Evolutionary conservation across 2,113 vertebrate genomes (phyloP).

Genomic region (Cnemophilus loriae): DNA sequence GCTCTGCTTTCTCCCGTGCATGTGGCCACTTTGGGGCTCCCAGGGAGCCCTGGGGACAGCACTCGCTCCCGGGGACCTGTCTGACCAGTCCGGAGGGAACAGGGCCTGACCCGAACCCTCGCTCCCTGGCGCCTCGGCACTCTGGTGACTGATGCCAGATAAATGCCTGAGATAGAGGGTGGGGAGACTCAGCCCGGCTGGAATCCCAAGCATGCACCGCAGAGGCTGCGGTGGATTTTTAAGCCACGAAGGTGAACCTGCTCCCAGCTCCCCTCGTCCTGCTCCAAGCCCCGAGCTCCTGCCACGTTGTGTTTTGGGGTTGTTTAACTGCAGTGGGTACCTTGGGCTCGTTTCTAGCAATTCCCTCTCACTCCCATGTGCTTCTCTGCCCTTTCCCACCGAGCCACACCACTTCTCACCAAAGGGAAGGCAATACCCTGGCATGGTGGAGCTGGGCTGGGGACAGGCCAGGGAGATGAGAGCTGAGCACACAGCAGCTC

Average conservation of each 20-base stretch:
- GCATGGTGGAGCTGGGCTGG: rapidly evolving
- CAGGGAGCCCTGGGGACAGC: background rate
- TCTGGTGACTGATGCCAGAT: constrained; percentile 54
- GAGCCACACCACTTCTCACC: background rate
- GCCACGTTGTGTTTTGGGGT: rapidly evolving
- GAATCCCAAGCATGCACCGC: constrained; percentile 2
- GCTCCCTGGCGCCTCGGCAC: constrained; percentile 3
- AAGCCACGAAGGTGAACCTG: background rate
- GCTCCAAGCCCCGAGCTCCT: background rate
- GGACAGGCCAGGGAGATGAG: background rate
- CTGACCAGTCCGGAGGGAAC: background rate
- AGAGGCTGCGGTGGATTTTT: background rate
- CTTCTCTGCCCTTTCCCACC: background rate
- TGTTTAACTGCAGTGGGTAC: background rate
- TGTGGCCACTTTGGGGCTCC: background rate
- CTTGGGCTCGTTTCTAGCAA: background rate
- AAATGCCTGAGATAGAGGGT: constrained; percentile 57
- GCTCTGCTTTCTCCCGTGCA: background rate
- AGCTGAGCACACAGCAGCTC: background rate
- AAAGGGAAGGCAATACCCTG: background rate
- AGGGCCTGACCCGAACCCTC: background rate
- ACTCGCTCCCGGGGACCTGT: background rate
- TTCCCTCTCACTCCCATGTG: background rate
- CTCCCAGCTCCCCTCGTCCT: background rate
- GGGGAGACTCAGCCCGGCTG: background rate